Evolutionary conservation across 2,113 vertebrate species (phyloP).

Genomic region (Pagrus major): DNA sequence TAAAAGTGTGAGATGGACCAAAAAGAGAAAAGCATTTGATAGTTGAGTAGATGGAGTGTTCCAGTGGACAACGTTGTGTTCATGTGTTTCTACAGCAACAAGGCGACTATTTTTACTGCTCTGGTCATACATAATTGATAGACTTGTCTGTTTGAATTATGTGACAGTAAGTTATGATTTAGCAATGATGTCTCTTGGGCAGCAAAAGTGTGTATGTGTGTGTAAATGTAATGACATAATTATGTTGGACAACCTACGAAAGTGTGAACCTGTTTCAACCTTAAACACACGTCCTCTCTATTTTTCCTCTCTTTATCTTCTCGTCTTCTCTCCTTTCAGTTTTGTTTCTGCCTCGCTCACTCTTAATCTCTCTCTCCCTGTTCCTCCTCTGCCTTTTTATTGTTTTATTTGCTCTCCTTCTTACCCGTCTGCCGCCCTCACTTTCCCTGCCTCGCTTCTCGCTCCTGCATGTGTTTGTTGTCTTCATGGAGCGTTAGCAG

Average conservation of each 20-base stretch:
- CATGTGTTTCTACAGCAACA: neutral
- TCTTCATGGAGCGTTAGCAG: conserved; percentile 71
- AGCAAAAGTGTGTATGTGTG: neutral
- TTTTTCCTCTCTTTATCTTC: neutral
- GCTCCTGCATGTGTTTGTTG: conserved; percentile 61
- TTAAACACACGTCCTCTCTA: neutral
- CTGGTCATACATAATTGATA: conserved; percentile 59
- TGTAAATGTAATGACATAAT: conserved; percentile 17
- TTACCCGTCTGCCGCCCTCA: neutral
- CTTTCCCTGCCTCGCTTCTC: neutral
- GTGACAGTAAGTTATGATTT: conserved; percentile 14
- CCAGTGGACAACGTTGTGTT: neutral
- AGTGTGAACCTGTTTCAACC: conserved; percentile 31
- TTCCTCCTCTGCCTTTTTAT: neutral
- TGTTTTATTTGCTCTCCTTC: neutral
- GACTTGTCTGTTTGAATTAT: conserved; percentile 63
- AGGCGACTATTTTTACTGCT: conserved; percentile 57
- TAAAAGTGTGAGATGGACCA: neutral
- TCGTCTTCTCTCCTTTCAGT: neutral
- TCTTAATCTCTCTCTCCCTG: neutral
- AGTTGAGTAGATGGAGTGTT: neutral
- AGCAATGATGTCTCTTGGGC: conserved; percentile 13
- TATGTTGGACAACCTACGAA: conserved; percentile 22
- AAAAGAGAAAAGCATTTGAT: neutral
- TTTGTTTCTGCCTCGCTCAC: neutral